These are phyloP conservation scores for Formicarius rufipectus DNA, from an alignment of 2,113 vertebrate species.

Conservation along the genomic window DNA sequence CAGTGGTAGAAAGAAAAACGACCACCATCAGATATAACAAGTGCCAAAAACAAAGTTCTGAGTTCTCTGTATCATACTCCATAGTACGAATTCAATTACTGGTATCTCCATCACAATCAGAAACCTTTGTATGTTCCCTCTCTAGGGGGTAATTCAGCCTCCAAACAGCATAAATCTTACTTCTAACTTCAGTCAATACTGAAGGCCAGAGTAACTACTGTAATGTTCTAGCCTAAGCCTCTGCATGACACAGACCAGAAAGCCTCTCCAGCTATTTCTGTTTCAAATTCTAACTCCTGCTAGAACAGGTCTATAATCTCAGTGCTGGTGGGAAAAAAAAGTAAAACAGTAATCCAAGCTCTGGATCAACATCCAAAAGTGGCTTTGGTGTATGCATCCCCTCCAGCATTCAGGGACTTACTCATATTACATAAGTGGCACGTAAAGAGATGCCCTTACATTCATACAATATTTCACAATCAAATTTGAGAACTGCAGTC, in stretches of 20 bases:
- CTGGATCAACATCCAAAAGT: not conserved
- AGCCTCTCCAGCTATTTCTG: not conserved
- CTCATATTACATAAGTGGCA: not conserved
- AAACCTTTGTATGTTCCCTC: not conserved
- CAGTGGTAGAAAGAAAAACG: fast-evolving
- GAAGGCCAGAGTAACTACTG: not conserved
- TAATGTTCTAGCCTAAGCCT: not conserved
- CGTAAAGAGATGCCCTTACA: not conserved
- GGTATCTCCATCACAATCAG: not conserved
- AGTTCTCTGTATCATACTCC: not conserved
- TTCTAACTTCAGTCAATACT: not conserved
- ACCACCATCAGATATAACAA: not conserved
- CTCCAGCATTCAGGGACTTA: not conserved
- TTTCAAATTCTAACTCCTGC: not conserved
- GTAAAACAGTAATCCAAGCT: not conserved
- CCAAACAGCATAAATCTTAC: not conserved
- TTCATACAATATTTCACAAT: not conserved
- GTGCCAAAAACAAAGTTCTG: not conserved
- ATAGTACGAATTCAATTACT: not conserved
- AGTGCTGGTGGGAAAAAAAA: not conserved
- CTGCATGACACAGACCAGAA: not conserved
- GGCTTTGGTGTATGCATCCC: not conserved
- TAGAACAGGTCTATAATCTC: not conserved
- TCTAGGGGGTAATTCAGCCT: not conserved
- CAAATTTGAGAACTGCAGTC: not conserved